Base-by-base conservation (phyloP, 2,797 vertebrate species). In the Argya squamiceps region DNA sequence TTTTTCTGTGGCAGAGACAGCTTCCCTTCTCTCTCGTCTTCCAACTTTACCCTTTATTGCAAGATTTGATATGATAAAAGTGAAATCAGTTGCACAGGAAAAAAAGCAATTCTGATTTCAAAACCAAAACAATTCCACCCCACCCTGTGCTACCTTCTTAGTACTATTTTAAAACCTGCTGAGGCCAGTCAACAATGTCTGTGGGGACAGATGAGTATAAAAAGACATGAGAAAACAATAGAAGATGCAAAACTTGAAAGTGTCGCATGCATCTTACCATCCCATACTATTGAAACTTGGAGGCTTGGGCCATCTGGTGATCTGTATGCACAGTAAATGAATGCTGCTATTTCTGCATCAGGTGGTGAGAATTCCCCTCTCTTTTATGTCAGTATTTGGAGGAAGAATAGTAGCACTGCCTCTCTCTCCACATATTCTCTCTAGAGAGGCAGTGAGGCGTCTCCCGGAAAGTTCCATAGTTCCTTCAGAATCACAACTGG, bases 1-100 rank as follows among this genome's bases (percentile, higher is more conserved):
- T 59, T 95, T 92, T 58, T 58, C 37, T 65, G 39, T 17, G 46
- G 13, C 50, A 70, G 68, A 80, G 65, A 34, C 20, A 76, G 74
- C 87, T 97, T 92, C 86, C 94, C 67, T 87, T 94, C 68, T 53
- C 39, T 76, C 90, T 92, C 74, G 47, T 32, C 17, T 74, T 34
- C 16, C 49, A 79, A 67, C 37, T 90, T 83, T 74, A 96, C 68
- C 19, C n/a, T 41, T 93, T 89, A 67, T 89, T 86, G 43, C 44
- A 55, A 67, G 59, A 27, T 52, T 81, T 85, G 27, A 7, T 76
- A 17, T 17, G 21, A 37, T 88, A 50, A 30, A 60, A 70, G 62
- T 81, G 46, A 93, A 92, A 74, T 86, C 43, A 34, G 22, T 65
- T 81, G 37, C 47, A 36, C 17, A 43, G 55, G 77, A 65, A 82